Percentiles rank a stretch among this genome's conserved stretches.
Evolutionary conservation across 2,888 invertebrate species (phyloP).

Genomic region (Drosophila kuntzei): DNA sequence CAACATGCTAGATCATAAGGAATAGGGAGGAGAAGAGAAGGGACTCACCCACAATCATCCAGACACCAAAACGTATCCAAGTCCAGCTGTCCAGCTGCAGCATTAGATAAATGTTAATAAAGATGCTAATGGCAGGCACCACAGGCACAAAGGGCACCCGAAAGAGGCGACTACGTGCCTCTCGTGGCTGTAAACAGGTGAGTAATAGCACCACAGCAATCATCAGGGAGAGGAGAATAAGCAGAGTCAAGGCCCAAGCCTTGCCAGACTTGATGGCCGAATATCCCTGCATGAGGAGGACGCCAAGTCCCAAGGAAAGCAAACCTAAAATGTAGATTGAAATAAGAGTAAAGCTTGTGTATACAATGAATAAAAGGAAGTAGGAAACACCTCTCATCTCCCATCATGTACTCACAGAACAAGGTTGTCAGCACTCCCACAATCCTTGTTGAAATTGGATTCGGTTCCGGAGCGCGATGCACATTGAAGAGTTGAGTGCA

Average conservation of each 20-base stretch:
- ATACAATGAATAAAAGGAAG: background rate
- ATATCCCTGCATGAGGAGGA: constrained; percentile 78
- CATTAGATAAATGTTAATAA: constrained; percentile 94
- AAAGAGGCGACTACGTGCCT: constrained; percentile 74
- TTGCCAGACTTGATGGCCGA: constrained; percentile 69
- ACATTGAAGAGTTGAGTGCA: constrained; percentile 81
- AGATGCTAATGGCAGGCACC: constrained; percentile 92
- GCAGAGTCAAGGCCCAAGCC: constrained; percentile 76
- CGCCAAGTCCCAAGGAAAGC: constrained; percentile 76
- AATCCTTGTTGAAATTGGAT: constrained; percentile 75
- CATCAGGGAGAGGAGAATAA: constrained; percentile 64
- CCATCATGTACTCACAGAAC: constrained; percentile 74
- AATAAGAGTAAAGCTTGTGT: background rate
- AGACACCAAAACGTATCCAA: constrained; percentile 93
- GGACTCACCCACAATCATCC: constrained; percentile 92
- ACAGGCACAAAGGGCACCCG: constrained; percentile 94
- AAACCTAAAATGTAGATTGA: constrained; percentile 63
- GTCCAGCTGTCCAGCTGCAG: constrained; percentile 91
- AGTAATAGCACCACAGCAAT: constrained; percentile 70
- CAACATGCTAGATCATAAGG: constrained; percentile 36
- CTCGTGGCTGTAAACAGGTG: constrained; percentile 83
- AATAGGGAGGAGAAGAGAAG: background rate
- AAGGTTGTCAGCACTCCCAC: constrained; percentile 78
- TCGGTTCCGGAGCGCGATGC: constrained; percentile 73
- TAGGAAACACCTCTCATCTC: background rate